Evolutionary conservation across 1,140 invertebrate species (phyloP), one percentile per base, ranked within the genome.

Genomic region (Saccostrea cuccullata): DNA sequence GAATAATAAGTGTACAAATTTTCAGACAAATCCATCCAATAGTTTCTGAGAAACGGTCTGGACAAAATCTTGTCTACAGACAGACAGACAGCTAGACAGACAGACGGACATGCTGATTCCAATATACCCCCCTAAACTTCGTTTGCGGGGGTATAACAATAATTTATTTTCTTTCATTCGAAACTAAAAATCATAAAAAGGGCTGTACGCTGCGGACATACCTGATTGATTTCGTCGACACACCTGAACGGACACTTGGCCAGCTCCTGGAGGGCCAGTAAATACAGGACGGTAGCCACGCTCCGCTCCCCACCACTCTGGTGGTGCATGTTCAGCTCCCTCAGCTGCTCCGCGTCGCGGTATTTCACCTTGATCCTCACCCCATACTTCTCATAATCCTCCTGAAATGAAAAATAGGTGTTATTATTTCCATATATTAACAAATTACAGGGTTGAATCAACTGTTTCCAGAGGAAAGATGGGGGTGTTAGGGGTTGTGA

Each of bases 141-240:
- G n/a, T n/a, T n/a, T n/a, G 40, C 2, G 40, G 40, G 40, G 40
- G 15, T n/a, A n/a, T n/a, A n/a, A n/a, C n/a, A n/a, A n/a, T n/a
- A n/a, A n/a, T n/a, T n/a, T n/a, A n/a, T n/a, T n/a, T n/a, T n/a
- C n/a, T n/a, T n/a, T 47, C 5, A 47, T 47, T 8, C 5, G 6
- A 8, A 9, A 47, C 47, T 47, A 0, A 47, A 2, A 47, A 47
- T 47, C 47, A 47, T 9, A 47, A 0, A 47, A 47, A 0, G 5
- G 9, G 47, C 1, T 47, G 47, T 1, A 47, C 1, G 6, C 6
- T 47, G 47, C 8, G 3, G 30, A 89, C 73, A 87, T 90, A 97
- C 97, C 95, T 97, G 98, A 96, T 99, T 99, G 86, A 99, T 99
- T 96, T 99, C 98, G 95, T 99, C 98, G 0, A 99, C 98, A 94